phyloP scores from a whole-genome alignment of 2,888 invertebrate genomes.

The Hyposoter didymator region DNA sequence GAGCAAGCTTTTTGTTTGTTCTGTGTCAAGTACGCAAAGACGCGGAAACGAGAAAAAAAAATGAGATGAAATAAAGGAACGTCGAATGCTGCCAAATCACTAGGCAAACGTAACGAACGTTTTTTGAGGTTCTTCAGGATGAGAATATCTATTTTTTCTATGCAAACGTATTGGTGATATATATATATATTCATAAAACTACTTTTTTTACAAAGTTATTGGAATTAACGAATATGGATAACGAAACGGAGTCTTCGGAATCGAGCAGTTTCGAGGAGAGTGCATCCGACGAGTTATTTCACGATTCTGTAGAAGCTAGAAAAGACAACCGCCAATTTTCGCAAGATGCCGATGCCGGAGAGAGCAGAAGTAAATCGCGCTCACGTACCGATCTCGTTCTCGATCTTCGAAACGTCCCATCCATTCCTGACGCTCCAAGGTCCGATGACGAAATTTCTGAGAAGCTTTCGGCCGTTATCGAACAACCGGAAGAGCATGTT shows the following conservation, averaged over 20 bases:
- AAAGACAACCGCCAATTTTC: constrained; percentile 33
- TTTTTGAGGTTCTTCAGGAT: constrained; percentile 34
- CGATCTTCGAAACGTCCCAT: constrained; percentile 68
- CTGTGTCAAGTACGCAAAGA: background rate
- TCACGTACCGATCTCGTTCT: constrained; percentile 60
- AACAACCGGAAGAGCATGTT: constrained; percentile 72
- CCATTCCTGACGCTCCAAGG: constrained; percentile 48
- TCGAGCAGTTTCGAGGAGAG: constrained; percentile 51
- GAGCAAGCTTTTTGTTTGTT: background rate
- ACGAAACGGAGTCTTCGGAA: constrained; percentile 48
- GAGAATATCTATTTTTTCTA: constrained; percentile 31
- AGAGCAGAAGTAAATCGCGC: constrained; percentile 19
- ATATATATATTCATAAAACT: background rate
- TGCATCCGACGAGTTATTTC: constrained; percentile 54
- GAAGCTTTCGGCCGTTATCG: constrained; percentile 72
- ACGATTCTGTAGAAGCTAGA: constrained; percentile 52
- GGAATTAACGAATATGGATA: constrained; percentile 45
- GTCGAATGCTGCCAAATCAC: constrained; percentile 9
- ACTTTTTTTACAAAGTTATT: background rate
- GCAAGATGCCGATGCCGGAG: constrained; percentile 3
- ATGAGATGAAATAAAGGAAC: constrained; percentile 16
- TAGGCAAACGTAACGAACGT: constrained; percentile 18
- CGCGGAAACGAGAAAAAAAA: background rate
- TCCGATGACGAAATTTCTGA: constrained; percentile 71
- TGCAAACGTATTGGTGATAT: constrained; percentile 14